Evolutionary conservation across 2,113 vertebrate species (phyloP).

Genomic region (Motacilla tschutschensis): DNA sequence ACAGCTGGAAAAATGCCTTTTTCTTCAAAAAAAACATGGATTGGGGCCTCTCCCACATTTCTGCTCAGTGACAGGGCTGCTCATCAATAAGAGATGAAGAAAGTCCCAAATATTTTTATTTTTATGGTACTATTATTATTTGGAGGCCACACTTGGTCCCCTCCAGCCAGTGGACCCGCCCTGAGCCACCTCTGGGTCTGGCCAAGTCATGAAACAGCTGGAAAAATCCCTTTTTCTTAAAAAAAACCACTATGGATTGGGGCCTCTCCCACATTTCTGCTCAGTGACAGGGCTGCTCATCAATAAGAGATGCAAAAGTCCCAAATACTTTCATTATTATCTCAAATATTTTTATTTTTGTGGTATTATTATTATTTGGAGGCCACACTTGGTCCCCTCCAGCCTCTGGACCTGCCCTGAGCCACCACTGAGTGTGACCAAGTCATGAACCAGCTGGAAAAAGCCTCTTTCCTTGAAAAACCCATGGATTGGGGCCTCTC

Average conservation of each 20-base stretch:
- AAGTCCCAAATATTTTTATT: too few relatives aligned
- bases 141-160: neutral
- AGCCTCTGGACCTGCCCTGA: neutral
- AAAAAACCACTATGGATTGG: fast-evolving
- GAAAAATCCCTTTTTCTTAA: neutral
- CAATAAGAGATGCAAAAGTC: too few relatives aligned
- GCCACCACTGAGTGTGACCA: neutral
- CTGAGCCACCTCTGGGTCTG: neutral
- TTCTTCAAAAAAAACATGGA: fast-evolving
- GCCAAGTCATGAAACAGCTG: neutral
- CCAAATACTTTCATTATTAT: too few relatives aligned
- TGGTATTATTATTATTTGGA: too few relatives aligned
- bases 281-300: neutral
- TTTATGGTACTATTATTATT: too few relatives aligned
- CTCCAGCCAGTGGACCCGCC: neutral
- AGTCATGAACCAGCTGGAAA: neutral
- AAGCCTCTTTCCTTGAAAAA: neutral
- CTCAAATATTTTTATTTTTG: too few relatives aligned
- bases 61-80: neutral
- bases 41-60: neutral
- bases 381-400: neutral
- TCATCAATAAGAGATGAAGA: too few relatives aligned
- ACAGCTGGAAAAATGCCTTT: neutral
- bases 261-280: neutral
- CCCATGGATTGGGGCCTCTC: neutral